These are phyloP conservation scores for Saguinus midas DNA, from an alignment of 2,113 vertebrate species.

Conservation along the genomic window DNA sequence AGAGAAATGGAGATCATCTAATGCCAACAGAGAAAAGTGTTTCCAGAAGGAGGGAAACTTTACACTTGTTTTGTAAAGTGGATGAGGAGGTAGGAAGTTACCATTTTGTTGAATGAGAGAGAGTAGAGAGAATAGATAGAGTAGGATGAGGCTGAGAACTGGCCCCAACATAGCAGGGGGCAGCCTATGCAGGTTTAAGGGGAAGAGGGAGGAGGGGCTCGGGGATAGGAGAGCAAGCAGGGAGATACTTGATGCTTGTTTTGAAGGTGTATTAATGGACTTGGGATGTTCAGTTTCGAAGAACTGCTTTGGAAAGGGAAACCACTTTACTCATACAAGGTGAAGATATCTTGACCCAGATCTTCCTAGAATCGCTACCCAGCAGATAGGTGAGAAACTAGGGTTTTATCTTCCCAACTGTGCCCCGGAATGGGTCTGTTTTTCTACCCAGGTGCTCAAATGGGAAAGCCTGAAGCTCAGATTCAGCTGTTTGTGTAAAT, in stretches of 20 bases:
- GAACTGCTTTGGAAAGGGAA: not conserved
- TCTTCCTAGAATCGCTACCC: not conserved
- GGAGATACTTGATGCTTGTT: not conserved
- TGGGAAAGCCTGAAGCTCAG: conserved; percentile 60
- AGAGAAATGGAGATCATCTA: not conserved
- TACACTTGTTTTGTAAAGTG: not conserved
- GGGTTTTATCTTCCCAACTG: not conserved
- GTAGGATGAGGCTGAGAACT: not conserved
- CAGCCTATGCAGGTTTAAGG: fast-evolving
- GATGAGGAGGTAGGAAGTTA: not conserved
- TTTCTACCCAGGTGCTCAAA: conserved; percentile 32
- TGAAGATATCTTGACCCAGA: not conserved
- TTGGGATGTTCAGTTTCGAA: not conserved
- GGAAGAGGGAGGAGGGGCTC: too few relatives aligned
- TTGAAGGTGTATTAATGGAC: not conserved
- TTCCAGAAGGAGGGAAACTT: not conserved
- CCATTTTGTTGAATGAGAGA: not conserved
- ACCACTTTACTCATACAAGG: not conserved
- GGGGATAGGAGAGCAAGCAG: not conserved
- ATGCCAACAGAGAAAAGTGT: not conserved
- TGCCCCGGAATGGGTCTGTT: not conserved
- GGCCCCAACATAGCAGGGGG: not conserved
- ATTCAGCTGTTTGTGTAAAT: conserved; percentile 79
- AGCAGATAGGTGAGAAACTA: not conserved
- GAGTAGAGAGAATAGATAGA: not conserved